phyloP scores from a whole-genome alignment of 2,113 vertebrate genomes.

The Scolopax mira region DNA sequence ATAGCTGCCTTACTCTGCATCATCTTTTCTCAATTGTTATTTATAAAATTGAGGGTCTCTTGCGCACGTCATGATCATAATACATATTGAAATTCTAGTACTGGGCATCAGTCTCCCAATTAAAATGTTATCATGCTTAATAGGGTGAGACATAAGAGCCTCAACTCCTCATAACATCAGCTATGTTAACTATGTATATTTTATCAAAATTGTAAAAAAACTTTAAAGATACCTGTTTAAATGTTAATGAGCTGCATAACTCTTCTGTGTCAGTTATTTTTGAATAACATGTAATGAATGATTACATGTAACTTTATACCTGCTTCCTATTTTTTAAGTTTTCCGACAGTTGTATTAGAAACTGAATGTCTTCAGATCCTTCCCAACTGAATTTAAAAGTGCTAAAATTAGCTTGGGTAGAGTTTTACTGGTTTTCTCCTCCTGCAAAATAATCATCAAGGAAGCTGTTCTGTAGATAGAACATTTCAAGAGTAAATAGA shows the following conservation, averaged over 20 bases:
- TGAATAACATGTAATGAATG: too few species aligned
- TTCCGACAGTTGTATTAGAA: background rate
- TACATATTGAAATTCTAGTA: background rate
- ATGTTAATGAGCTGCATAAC: background rate
- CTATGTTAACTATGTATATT: background rate
- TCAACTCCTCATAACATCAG: background rate
- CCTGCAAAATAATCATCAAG: background rate
- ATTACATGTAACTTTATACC: background rate
- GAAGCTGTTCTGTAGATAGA: background rate
- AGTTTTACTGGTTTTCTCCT: background rate
- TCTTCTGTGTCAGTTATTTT: background rate
- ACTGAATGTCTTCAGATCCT: background rate
- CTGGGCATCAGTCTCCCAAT: background rate
- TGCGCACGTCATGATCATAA: background rate
- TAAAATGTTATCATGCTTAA: background rate
- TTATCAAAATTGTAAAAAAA: background rate
- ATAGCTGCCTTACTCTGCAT: background rate
- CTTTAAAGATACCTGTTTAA: background rate
- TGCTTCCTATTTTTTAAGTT: background rate
- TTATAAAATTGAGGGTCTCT: background rate
- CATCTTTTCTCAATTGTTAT: background rate
- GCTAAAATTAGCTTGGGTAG: background rate
- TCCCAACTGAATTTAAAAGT: background rate
- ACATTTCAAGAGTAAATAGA: background rate
- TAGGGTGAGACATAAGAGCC: background rate